Conservation (phyloP, 2,888 invertebrate species). For the Pollenia amentaria region DNA sequence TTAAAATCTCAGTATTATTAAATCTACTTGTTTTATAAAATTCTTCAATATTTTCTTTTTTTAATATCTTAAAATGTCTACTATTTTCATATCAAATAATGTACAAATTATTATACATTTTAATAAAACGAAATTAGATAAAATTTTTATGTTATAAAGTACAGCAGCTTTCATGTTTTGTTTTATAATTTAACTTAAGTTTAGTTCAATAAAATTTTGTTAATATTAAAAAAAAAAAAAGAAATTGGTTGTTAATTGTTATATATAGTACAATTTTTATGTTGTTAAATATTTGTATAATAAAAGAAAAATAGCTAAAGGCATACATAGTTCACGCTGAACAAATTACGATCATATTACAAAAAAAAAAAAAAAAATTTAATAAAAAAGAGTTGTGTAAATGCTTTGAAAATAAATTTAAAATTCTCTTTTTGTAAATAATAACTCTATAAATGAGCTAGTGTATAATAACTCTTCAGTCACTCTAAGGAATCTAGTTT, state of each 20-base stretch:
- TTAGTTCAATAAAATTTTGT: slow-evolving; percentile 34
- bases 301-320: slow-evolving; percentile 33
- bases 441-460: slow-evolving; percentile 24
- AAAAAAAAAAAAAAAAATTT: too few species aligned
- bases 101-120: slow-evolving; percentile 48
- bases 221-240: not conserved
- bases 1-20: slow-evolving; percentile 19
- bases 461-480: slow-evolving; percentile 25
- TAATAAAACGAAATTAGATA: slow-evolving; percentile 12
- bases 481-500: not conserved
- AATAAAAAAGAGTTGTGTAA: slow-evolving; percentile 16
- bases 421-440: slow-evolving; percentile 48
- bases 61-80: not conserved
- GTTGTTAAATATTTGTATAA: slow-evolving; percentile 14
- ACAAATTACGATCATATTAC: slow-evolving; percentile 29
- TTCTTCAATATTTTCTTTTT: not conserved
- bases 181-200: not conserved
- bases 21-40: not conserved
- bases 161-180: slow-evolving; percentile 45
- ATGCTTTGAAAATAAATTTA: slow-evolving; percentile 27
- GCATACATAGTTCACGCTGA: not conserved
- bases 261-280: slow-evolving; percentile 13
- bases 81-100: slow-evolving; percentile 48
- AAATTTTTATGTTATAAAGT: slow-evolving; percentile 28
- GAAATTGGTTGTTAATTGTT: slow-evolving; percentile 48